phyloP scores from a whole-genome alignment of 2,113 vertebrate genomes.

The Brachyhypopomus gauderio region DNA sequence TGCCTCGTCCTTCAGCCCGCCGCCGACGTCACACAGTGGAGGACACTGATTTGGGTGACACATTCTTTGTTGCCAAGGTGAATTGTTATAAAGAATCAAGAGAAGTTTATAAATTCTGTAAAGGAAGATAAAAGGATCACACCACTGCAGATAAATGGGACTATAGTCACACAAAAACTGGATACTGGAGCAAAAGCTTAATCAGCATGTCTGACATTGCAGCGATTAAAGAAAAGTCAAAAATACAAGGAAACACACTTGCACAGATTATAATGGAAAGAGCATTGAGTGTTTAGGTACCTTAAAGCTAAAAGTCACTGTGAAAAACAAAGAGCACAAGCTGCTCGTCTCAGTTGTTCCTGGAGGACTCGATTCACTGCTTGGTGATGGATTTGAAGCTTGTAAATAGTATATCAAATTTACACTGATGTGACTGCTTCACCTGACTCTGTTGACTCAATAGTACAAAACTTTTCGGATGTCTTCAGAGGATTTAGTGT shows the following conservation, averaged over 20 bases:
- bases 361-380: too few relatives aligned
- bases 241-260: background rate
- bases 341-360: constrained; percentile 33
- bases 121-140: background rate
- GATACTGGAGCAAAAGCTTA: constrained; percentile 45
- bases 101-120: constrained; percentile 5
- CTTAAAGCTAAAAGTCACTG: constrained; percentile 13
- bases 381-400: too few relatives aligned
- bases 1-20: too few relatives aligned
- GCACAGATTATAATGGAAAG: constrained; percentile 31
- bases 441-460: too few relatives aligned
- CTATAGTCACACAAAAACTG: too few relatives aligned
- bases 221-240: constrained; percentile 26
- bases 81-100: background rate
- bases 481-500: too few relatives aligned
- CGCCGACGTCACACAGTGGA: too few relatives aligned
- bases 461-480: too few relatives aligned
- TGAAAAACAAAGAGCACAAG: constrained; percentile 13
- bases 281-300: constrained; percentile 8
- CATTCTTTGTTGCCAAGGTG: constrained; percentile 30
- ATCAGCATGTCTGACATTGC: constrained; percentile 21
- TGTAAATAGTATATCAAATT: too few relatives aligned
- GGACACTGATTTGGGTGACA: constrained; percentile 9
- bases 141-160: too few relatives aligned
- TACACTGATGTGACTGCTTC: too few relatives aligned